Evolutionary conservation across 2,888 invertebrate species (phyloP).

Genomic region (Latrodectus elegans): DNA sequence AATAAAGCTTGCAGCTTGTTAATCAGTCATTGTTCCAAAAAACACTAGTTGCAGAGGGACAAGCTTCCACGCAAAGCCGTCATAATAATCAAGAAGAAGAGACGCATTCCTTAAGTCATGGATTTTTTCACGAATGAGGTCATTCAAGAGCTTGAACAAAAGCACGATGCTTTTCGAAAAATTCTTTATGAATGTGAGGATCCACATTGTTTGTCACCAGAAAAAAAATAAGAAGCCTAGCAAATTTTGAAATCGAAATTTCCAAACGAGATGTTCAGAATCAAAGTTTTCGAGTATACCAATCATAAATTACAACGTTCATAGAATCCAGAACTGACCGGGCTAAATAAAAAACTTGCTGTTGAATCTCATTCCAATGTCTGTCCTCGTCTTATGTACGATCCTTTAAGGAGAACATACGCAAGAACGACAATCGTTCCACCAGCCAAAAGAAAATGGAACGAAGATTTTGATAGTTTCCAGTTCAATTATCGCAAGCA

Average conservation of each 20-base stretch:
- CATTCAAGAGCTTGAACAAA: not conserved
- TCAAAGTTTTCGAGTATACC: not conserved
- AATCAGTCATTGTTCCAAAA: too few relatives aligned
- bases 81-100: too few relatives aligned
- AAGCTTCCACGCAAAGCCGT: too few relatives aligned
- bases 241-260: not conserved
- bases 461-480: constrained; percentile 7
- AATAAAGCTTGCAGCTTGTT: too few relatives aligned
- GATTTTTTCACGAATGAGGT: not conserved
- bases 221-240: not conserved
- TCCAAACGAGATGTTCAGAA: not conserved
- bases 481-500: not conserved
- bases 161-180: not conserved
- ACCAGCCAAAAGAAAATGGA: not conserved
- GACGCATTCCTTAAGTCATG: too few relatives aligned
- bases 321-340: too few relatives aligned
- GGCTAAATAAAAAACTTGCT: not conserved
- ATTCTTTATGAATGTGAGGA: not conserved
- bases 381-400: not conserved
- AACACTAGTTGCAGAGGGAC: too few relatives aligned
- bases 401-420: not conserved
- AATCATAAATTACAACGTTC: not conserved
- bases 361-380: not conserved
- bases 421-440: not conserved
- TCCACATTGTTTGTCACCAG: not conserved